Evolutionary conservation across 2,797 vertebrate species (phyloP).

Genomic region (Molossus molossus): DNA sequence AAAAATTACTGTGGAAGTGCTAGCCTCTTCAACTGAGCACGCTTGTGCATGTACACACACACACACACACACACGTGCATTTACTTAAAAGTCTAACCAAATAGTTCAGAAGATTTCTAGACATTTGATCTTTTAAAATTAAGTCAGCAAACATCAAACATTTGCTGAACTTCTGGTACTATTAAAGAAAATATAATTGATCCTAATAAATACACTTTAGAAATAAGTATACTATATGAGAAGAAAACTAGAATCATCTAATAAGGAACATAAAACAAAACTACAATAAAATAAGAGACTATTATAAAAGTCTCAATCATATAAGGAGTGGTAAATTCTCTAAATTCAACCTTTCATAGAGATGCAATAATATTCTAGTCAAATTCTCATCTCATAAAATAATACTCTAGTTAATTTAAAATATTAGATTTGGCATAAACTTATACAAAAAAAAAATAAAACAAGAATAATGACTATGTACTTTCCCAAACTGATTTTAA

Average conservation of each 20-base stretch:
- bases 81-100: background rate
- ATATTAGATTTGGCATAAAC: background rate
- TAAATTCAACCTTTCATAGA: background rate
- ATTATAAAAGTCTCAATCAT: background rate
- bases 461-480: background rate
- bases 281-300: background rate
- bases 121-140: background rate
- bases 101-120: background rate
- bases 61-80: too few relatives aligned
- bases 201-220: background rate
- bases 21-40: too few relatives aligned
- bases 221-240: background rate
- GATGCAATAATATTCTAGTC: background rate
- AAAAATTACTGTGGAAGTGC: background rate
- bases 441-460: background rate
- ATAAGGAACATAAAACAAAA: background rate
- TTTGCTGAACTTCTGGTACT: background rate
- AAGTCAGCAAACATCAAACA: background rate
- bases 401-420: background rate
- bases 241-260: background rate
- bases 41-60: too few relatives aligned
- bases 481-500: background rate
- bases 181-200: background rate
- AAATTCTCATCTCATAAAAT: conserved; percentile 8
- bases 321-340: background rate